These are phyloP conservation scores for Tamias sibiricus DNA, from an alignment of 2,113 vertebrate species.

Conservation along the genomic window DNA sequence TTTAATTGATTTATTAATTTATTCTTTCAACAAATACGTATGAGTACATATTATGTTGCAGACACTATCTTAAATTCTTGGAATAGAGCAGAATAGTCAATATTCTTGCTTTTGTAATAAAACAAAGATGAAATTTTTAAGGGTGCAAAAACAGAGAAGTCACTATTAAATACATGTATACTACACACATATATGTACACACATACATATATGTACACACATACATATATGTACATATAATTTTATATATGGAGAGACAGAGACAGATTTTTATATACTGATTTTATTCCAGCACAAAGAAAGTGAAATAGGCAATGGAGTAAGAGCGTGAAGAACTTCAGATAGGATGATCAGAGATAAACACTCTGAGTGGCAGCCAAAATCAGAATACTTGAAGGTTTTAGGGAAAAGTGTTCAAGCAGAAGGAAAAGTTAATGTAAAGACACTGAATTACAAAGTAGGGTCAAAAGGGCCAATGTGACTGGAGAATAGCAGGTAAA, in stretches of 20 bases:
- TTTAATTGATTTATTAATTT: neutral
- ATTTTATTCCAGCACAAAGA: neutral
- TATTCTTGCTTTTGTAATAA: neutral
- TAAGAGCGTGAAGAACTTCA: neutral
- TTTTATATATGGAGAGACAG: neutral
- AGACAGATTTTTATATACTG: neutral
- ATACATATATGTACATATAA: neutral
- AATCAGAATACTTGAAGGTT: neutral
- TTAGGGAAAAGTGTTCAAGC: neutral
- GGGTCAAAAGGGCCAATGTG: too few species aligned
- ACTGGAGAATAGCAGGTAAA: neutral
- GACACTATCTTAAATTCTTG: neutral
- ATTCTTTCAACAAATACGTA: neutral
- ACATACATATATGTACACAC: neutral
- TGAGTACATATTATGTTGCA: neutral
- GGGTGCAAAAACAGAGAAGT: neutral
- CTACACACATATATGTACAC: too few species aligned
- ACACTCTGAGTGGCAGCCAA: neutral
- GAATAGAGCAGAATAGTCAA: neutral
- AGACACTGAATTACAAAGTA: neutral
- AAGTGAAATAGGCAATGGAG: neutral
- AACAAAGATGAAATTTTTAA: neutral
- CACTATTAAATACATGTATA: neutral
- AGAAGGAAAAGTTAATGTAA: neutral
- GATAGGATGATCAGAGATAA: neutral